Percentiles rank a stretch among this genome's conserved stretches.
Evolutionary conservation across 2,888 invertebrate species (phyloP).

Genomic region (Galerucella nymphaeae): DNA sequence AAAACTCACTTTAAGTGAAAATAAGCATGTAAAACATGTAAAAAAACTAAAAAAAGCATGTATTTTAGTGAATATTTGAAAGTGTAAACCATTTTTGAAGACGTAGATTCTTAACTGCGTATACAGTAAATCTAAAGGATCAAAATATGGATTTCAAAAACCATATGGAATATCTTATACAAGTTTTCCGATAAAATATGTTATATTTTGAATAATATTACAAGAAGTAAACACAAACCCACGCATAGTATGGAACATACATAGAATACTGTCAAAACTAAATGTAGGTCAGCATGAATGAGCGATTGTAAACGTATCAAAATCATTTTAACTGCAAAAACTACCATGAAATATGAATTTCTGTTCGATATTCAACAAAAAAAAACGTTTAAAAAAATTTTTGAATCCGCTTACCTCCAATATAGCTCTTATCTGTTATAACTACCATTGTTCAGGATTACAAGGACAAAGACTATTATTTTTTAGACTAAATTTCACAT

Average conservation of each 20-base stretch:
- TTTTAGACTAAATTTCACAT: constrained; percentile 21
- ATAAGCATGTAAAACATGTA: no score
- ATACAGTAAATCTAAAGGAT: no score
- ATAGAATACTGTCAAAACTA: not conserved
- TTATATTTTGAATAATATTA: not conserved
- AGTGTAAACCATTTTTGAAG: not conserved
- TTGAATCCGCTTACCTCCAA: constrained; percentile 49
- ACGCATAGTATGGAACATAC: not conserved
- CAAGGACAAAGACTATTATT: not conserved
- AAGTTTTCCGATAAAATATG: not conserved
- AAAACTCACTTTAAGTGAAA: no score
- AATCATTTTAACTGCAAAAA: not conserved
- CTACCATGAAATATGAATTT: not conserved
- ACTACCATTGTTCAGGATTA: constrained; percentile 49
- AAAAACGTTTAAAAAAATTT: not conserved
- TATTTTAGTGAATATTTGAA: no score
- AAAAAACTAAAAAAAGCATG: no score
- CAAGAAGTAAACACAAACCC: not conserved
- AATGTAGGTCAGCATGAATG: not conserved
- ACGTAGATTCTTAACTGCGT: not conserved
- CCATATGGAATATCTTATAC: not conserved
- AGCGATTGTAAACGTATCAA: not conserved
- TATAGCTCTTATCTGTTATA: constrained; percentile 50
- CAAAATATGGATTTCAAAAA: not conserved
- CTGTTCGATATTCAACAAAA: not conserved